Base-by-base conservation (phyloP, 2,888 invertebrate species). In the Apocheima hispidaria region DNA sequence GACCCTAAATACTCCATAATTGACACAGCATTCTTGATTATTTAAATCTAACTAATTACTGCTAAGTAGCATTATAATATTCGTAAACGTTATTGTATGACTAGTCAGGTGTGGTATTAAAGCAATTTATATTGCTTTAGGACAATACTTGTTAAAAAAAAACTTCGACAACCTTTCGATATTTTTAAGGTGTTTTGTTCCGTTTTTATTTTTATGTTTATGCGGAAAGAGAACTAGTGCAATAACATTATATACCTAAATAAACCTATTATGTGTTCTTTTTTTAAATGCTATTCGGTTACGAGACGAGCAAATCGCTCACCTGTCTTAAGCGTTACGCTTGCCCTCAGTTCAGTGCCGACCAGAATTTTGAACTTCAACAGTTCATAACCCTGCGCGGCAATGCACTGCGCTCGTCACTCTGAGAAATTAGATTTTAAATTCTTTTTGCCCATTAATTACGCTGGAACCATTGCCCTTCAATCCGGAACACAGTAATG, bases 61-160 rank as follows among this genome's bases (percentile, higher is more conserved):
- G 46, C 52, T 60, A 56, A 57, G 53, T 56, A 63, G 52, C 44
- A 33, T 48, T 56, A 55, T 54, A 49, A 55, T 54, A 49, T 54
- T 50, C 50, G 58, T 59, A 63, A 48, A 58, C 2, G 35, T 55
- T 50, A 48, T 44, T 55, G 55, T 18, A 50, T 65, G 62, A 65
- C 62, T 62, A 65, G 62, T 57, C 59, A 56, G 60, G 50, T 54
- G 60, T 56, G 56, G 49, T 62, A 41, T 49, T 59, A 46, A 63
- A 59, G 48, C 43, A 55, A 59, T 54, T 36, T 28, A 41, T 48
- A 53, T 58, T 63, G 54, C 53, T 58, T 44, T 54, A 20, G 18
- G 33, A 30, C 38, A 40, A 26, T 57, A 58, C 46, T 40, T 16
- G 33, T 46, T 33, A 36, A 36, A 41, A 21, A 46, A 57, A 41